A percentile compares a stretch with the other conserved stretches of the same genome.
phyloP scores from a whole-genome alignment of 2,797 vertebrate species.

The Coendou prehensilis region DNA sequence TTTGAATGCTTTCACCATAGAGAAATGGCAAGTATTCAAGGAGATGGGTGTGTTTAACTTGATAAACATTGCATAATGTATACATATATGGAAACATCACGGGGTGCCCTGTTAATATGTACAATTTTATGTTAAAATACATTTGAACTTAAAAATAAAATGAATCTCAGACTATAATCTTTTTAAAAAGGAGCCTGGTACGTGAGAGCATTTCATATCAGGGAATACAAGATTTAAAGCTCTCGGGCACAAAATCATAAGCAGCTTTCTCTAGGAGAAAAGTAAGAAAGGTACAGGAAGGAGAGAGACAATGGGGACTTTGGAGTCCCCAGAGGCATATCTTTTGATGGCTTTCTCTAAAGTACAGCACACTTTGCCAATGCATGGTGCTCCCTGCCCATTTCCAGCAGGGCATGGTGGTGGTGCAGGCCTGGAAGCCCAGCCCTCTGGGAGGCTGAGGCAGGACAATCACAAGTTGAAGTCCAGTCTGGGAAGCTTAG shows the following conservation, averaged over 20 bases:
- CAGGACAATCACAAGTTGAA: not conserved
- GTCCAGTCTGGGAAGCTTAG: not conserved
- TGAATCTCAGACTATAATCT: too few relatives aligned
- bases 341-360: constrained; percentile 63
- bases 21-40: not conserved
- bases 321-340: constrained; percentile 12
- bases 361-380: constrained; percentile 79
- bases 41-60: not conserved
- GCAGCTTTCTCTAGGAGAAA: constrained; percentile 64
- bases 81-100: too few relatives aligned
- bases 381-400: constrained; percentile 83
- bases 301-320: constrained; percentile 35
- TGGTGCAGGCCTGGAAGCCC: constrained; percentile 16
- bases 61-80: rapidly evolving
- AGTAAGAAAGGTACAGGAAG: constrained; percentile 41
- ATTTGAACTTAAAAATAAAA: not conserved
- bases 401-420: constrained; percentile 82
- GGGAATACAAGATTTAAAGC: constrained; percentile 51
- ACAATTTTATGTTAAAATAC: not conserved
- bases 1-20: not conserved
- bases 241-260: constrained; percentile 66
- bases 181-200: not conserved
- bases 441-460: not conserved
- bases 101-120: not conserved
- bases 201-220: not conserved